Percentiles rank a stretch among this genome's conserved stretches.
Conservation (phyloP, 2,797 vertebrate species). For the Acropternis orthonyx region DNA sequence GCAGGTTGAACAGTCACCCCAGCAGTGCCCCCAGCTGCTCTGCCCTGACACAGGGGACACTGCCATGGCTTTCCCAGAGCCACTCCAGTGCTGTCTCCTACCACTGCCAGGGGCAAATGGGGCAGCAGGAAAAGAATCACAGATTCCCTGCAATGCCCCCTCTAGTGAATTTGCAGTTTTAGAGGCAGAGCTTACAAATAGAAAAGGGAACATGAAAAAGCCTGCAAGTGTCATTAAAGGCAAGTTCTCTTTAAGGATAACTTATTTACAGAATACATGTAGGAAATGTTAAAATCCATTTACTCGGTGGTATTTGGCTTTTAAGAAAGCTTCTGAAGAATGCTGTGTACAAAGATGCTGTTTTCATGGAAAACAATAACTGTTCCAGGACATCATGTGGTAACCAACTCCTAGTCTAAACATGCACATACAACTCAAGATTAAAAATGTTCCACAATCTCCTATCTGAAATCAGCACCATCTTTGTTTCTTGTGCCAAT, state of each 20-base stretch:
- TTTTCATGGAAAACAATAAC: neutral
- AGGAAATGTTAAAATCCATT: neutral
- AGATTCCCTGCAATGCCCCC: neutral
- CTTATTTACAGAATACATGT: neutral
- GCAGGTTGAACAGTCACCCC: neutral
- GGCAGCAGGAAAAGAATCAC: neutral
- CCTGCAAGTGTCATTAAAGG: neutral
- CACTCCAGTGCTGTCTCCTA: neutral
- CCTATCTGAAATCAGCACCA: neutral
- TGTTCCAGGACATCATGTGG: neutral
- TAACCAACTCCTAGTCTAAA: neutral
- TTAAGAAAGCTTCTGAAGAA: neutral
- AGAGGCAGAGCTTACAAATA: neutral
- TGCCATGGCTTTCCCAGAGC: accelerated
- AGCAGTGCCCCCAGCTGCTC: neutral
- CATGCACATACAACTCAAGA: neutral
- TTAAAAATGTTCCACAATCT: neutral
- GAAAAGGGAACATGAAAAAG: neutral
- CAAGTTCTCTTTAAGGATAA: neutral
- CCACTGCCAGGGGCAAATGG: neutral
- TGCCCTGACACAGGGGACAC: accelerated
- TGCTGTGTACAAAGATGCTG: neutral
- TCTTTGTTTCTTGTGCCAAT: neutral
- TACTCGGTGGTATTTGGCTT: neutral
- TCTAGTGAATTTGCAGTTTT: neutral